A percentile compares a stretch with the other conserved stretches of the same genome.
phyloP scores from a whole-genome alignment of 2,113 vertebrate species.

The Hylia prasina region DNA sequence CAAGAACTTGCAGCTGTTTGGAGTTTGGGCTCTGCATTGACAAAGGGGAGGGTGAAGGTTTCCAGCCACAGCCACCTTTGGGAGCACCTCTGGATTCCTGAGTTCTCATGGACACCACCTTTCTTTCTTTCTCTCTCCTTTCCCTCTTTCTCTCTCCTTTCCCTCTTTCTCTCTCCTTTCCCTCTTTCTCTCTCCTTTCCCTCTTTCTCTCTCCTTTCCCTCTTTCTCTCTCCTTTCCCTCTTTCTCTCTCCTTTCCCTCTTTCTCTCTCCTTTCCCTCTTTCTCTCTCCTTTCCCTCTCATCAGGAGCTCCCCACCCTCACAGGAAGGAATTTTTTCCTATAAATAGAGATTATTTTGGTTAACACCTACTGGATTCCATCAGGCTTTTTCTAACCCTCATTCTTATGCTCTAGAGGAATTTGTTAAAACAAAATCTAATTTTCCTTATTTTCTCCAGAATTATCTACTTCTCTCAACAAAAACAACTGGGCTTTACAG shows the following conservation, averaged over 20 bases:
- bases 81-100: background rate
- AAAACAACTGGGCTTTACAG: background rate
- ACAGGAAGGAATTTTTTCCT: background rate
- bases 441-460: background rate
- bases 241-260: too few relatives aligned
- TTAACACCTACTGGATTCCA: background rate
- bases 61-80: background rate
- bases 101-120: fast-evolving
- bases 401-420: background rate
- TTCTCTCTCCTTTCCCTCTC: background rate
- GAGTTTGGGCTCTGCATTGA: background rate
- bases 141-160: too few relatives aligned
- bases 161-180: too few relatives aligned
- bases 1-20: background rate
- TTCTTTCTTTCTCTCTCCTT: background rate
- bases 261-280: too few relatives aligned
- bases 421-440: background rate
- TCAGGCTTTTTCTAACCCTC: background rate
- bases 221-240: too few relatives aligned
- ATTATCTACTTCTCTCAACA: background rate
- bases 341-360: background rate
- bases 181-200: too few relatives aligned
- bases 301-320: background rate
- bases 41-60: background rate
- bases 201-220: too few relatives aligned